Base-by-base conservation (phyloP, 2,888 invertebrate genomes). In the Cerceris rybyensis region DNA sequence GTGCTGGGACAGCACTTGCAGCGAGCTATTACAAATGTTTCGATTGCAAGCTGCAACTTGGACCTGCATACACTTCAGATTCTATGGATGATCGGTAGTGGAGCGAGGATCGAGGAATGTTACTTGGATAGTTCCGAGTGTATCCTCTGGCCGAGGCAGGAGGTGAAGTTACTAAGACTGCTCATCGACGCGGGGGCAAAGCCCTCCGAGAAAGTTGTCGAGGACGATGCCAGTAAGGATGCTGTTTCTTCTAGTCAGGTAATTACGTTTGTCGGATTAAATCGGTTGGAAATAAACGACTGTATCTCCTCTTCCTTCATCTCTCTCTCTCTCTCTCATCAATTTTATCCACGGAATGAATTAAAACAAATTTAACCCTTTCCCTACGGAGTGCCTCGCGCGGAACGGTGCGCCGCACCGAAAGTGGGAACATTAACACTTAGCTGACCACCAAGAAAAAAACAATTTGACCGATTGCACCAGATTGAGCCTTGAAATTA, bases 41-140 rank as follows among this genome's bases (percentile, higher is more conserved):
- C 90, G 14, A 88, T 89, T 46, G 87, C 86, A 57, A 89, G 87
- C 41, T 90, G 89, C 76, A 90, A 88, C n/a, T 69, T 88, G 17
- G 96, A 96, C 78, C 93, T 94, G 0, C 96, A 96, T 88, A 96
- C 96, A 0, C 93, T 97, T 67, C 95, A 96, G 9, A 94, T 96
- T 13, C 93, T 97, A 46, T 97, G 97, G 97, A 94, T 97, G 84
- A 93, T 97, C 64, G 94, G 95, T 78, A 95, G 95, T 46, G 96
- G 96, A 0, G 92, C 90, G 7, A 89, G 89, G 4, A 87, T 92
- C 68, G 90, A 90, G 52, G 88, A 91, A 16, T 91, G 91, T 71
- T 91, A 91, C 82, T 82, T 92, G 17, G 91, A 92, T 63, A 91
- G 91, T 70, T 89, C 91, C 16, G 91, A 92, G 50, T 91, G 92